Evolutionary conservation across 2,888 invertebrate species (phyloP).

Genomic region (Dilophus febrilis): DNA sequence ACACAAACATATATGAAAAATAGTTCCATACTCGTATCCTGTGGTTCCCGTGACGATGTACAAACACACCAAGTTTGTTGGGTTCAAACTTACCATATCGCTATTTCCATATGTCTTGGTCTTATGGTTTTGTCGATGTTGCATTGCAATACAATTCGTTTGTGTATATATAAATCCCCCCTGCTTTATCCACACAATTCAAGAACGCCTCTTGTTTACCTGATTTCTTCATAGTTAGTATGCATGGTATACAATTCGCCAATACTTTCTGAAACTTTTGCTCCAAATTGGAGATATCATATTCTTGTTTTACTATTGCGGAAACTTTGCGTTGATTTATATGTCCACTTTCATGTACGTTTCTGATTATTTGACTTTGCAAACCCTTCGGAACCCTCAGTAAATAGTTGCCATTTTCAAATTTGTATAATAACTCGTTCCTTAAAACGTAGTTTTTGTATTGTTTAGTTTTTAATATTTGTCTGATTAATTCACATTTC

Average conservation of each 20-base stretch:
- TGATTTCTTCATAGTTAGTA: not conserved
- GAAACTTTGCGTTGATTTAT: conserved; percentile 15
- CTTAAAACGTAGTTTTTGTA: conserved; percentile 10
- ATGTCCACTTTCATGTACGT: conserved; percentile 21
- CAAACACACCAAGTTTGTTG: too few relatives aligned
- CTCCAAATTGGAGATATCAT: conserved; percentile 4
- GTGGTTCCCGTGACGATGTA: too few relatives aligned
- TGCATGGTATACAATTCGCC: too few relatives aligned
- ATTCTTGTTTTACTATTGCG: not conserved
- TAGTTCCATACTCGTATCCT: too few relatives aligned
- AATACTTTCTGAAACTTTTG: conserved; percentile 4
- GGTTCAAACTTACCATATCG: too few relatives aligned
- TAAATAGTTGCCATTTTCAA: conserved; percentile 6
- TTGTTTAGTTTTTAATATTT: conserved; percentile 6
- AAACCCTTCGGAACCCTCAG: conserved; percentile 5
- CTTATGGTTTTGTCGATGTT: too few relatives aligned
- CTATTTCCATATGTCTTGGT: too few relatives aligned
- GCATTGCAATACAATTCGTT: too few relatives aligned
- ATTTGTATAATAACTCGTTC: conserved; percentile 9
- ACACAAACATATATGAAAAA: too few relatives aligned
- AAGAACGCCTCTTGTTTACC: conserved; percentile 19
- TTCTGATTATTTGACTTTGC: conserved; percentile 12
- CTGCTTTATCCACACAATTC: too few relatives aligned
- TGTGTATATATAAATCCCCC: too few relatives aligned
- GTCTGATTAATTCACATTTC: conserved; percentile 8